Conservation (phyloP, 2,797 vertebrate genomes). For the Martes flavigula region DNA sequence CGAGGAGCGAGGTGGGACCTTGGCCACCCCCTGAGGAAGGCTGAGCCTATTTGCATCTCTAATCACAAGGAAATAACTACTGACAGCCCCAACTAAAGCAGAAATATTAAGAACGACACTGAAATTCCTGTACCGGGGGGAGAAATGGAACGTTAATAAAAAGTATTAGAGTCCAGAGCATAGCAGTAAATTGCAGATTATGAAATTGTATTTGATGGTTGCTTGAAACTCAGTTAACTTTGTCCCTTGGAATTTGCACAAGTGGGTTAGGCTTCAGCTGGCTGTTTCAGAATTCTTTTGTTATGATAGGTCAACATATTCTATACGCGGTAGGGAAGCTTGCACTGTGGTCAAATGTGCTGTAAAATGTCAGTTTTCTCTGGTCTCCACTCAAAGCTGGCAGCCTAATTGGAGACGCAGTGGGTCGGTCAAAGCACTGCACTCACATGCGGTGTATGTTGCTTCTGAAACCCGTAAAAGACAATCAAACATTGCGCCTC, state of each 20-base stretch:
- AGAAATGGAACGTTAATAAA: slow-evolving; percentile 37
- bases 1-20: background rate
- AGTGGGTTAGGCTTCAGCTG: background rate
- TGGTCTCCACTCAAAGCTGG: background rate
- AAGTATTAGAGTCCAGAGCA: slow-evolving; percentile 15
- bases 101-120: slow-evolving; percentile 40
- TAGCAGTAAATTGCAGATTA: background rate
- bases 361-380: background rate
- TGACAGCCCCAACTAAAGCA: slow-evolving; percentile 49
- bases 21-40: background rate
- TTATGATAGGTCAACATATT: background rate
- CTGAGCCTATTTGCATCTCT: slow-evolving; percentile 39
- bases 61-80: slow-evolving; percentile 64
- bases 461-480: background rate
- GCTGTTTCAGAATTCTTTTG: background rate
- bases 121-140: slow-evolving; percentile 13
- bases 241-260: background rate
- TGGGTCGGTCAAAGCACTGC: background rate
- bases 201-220: background rate
- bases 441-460: background rate
- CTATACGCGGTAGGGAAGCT: background rate
- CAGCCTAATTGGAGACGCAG: background rate
- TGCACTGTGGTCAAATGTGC: background rate
- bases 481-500: background rate
- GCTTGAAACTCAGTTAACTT: background rate